A percentile compares a stretch with the other conserved stretches of the same genome.
These are phyloP conservation scores for Macrophya annulata DNA, from an alignment of 2,888 invertebrate species.

Conservation along the genomic window DNA sequence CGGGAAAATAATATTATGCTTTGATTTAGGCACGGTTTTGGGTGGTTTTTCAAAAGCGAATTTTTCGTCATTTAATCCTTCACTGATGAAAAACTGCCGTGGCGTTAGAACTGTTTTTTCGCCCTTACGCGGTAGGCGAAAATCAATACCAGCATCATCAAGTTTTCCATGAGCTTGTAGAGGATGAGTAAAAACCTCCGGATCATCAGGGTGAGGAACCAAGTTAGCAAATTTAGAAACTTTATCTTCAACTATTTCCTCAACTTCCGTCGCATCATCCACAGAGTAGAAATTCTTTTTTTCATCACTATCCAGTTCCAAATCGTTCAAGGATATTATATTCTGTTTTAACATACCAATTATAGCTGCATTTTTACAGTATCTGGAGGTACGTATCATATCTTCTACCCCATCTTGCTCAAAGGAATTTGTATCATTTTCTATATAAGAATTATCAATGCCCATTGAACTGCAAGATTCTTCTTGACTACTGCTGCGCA, in stretches of 20 bases:
- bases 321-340: background rate
- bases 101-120: background rate
- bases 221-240: background rate
- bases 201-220: constrained; percentile 45
- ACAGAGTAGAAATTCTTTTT: background rate
- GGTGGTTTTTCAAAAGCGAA: background rate
- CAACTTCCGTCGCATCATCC: background rate
- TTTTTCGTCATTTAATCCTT: background rate
- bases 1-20: background rate
- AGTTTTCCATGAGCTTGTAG: constrained; percentile 26
- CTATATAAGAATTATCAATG: background rate
- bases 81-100: background rate
- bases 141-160: constrained; percentile 21
- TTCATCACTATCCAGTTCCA: background rate
- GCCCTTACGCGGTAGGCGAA: constrained; percentile 1
- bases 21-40: background rate
- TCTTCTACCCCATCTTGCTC: background rate
- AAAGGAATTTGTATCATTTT: background rate
- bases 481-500: background rate
- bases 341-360: constrained; percentile 24
- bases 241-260: background rate
- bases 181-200: constrained; percentile 12
- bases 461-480: background rate
- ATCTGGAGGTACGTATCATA: background rate
- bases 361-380: constrained; percentile 38